Evolutionary conservation across 2,113 vertebrate species (phyloP).

Genomic region (Zosterops pallidus): DNA sequence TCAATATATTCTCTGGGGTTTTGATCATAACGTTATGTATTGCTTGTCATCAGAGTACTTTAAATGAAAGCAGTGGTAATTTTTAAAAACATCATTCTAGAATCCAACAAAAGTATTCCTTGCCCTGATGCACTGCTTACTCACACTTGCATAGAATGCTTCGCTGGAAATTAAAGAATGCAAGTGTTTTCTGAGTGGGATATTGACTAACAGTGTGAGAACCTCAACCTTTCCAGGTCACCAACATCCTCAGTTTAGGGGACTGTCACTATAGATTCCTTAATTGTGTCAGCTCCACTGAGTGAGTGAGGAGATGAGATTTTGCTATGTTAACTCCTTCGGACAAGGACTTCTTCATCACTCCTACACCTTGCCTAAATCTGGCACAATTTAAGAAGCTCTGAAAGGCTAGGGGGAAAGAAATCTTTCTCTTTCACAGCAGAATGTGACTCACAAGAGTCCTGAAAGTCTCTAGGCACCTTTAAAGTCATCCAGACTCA

Average conservation of each 20-base stretch:
- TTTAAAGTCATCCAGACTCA: neutral
- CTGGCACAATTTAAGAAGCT: neutral
- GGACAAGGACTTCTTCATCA: neutral
- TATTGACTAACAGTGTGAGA: neutral
- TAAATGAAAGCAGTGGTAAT: neutral
- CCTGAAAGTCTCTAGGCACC: neutral
- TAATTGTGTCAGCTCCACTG: neutral
- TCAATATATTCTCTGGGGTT: neutral
- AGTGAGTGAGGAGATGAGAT: neutral
- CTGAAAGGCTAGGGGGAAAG: neutral
- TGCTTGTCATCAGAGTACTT: neutral
- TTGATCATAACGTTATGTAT: neutral
- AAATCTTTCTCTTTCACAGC: neutral
- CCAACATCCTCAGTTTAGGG: neutral
- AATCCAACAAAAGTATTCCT: neutral
- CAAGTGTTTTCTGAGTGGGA: neutral
- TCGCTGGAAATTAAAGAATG: neutral
- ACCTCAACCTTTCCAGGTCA: neutral
- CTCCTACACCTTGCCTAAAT: neutral
- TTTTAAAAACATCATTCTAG: neutral
- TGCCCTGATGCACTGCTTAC: neutral
- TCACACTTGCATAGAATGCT: neutral
- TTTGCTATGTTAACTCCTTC: neutral
- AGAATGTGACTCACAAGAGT: neutral
- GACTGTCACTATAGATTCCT: neutral